Percentiles rank a stretch among this genome's conserved stretches.
phyloP scores from a whole-genome alignment of 1,140 invertebrate species.

The Drosophila paulistorum region DNA sequence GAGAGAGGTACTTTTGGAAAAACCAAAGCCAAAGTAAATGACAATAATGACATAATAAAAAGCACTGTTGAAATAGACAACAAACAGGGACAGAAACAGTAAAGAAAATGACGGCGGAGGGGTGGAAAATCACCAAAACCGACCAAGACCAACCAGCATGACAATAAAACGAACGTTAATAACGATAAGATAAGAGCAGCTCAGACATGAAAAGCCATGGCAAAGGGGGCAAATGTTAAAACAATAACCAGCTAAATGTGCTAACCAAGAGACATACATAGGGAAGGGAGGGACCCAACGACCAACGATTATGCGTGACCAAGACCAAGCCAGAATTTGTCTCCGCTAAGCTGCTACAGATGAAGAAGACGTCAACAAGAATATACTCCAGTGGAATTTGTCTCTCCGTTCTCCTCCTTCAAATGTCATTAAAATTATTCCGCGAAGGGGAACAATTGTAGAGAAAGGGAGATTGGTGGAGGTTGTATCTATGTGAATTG shows the following conservation, averaged over 20 bases:
- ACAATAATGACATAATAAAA: constrained; percentile 81
- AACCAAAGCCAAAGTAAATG: constrained; percentile 60
- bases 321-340: constrained; percentile 62
- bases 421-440: constrained; percentile 58
- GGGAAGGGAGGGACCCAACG: too few species aligned
- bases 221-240: constrained; percentile 69
- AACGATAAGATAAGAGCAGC: constrained; percentile 77
- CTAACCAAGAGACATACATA: constrained; percentile 27
- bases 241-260: constrained; percentile 79
- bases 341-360: constrained; percentile 53
- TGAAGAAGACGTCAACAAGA: constrained; percentile 54
- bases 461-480: not conserved
- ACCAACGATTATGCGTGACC: constrained; percentile 41
- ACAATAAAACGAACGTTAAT: constrained; percentile 81
- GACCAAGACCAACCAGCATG: constrained; percentile 41
- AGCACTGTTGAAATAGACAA: constrained; percentile 70
- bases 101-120: constrained; percentile 15
- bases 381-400: constrained; percentile 22
- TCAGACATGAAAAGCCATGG: constrained; percentile 43
- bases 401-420: constrained; percentile 18
- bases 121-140: not conserved
- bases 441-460: not conserved
- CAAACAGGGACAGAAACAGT: constrained; percentile 54
- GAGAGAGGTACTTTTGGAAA: not conserved
- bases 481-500: constrained; percentile 47